Evolutionary conservation across 2,888 invertebrate species (phyloP), one percentile per base, ranked within the genome.

Genomic region (Amorpha juglandis): DNA sequence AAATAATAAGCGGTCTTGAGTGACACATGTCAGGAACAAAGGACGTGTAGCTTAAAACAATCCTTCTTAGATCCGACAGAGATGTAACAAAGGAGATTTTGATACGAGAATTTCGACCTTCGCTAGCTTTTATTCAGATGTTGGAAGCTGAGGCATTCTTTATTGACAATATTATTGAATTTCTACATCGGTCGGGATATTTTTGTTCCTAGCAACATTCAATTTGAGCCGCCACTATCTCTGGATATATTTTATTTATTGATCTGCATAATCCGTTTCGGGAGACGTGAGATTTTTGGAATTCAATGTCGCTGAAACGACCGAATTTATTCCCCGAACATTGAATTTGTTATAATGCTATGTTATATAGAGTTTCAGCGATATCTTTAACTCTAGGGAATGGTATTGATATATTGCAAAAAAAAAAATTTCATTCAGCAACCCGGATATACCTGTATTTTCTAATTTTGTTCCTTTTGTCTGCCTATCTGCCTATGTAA

Each of bases 111-210:
- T 75, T 75, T 77, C 70, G 69, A 72, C 70, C 69, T 73, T 75
- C 71, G 71, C 63, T 64, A 62, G 65, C 69, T 73, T 75, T 74
- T 71, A 77, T 77, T 73, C 72, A 75, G 72, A 66, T 75, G 72
- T 71, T 71, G 68, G 66, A 38, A 64, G 72, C 66, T 48, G 72
- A 76, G 70, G 72, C 75, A 77, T 79, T 77, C 76, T 78, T 80
- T 83, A 79, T 82, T 79, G 84, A 78, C 82, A 81, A 82, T 82
- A 81, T 85, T 83, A 83, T 84, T 82, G 82, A 81, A 87, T 86
- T 85, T 83, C 78, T 71, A 72, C 71, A 76, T 65, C 70, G 71
- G 63, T 52, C 47, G 52, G 71, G 73, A 75, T 75, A 76, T 73
- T 75, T 80, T 80, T 78, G 76, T 80, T 74, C 79, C 71, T 72